These are phyloP conservation scores for Drosophila fuyamai DNA, from an alignment of 1,140 invertebrate genomes.

Conservation along the genomic window DNA sequence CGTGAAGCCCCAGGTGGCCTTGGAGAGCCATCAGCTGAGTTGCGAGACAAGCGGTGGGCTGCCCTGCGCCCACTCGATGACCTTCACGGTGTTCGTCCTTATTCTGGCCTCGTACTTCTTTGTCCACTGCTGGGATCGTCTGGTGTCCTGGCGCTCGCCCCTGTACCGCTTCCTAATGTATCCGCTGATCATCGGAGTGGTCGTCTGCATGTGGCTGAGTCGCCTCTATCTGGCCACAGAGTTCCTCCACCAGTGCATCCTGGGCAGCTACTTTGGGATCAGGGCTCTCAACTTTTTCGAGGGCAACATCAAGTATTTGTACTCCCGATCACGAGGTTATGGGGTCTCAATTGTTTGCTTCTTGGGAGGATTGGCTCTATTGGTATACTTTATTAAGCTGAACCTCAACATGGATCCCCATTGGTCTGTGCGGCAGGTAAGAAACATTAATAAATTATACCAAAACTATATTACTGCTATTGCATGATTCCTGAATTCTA, in stretches of 20 bases:
- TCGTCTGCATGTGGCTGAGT: constrained; percentile 64
- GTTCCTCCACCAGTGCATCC: constrained; percentile 76
- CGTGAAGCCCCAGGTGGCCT: constrained; percentile 26
- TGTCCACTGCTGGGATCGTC: constrained; percentile 22
- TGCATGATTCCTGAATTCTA: background rate
- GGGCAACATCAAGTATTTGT: constrained; percentile 21
- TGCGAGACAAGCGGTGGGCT: constrained; percentile 73
- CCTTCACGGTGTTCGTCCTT: constrained; percentile 49
- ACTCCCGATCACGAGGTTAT: constrained; percentile 2
- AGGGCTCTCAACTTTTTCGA: constrained; percentile 33
- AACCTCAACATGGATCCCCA: constrained; percentile 63
- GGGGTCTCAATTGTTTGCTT: constrained; percentile 26
- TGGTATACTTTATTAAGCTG: constrained; percentile 66
- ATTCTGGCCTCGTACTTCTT: constrained; percentile 32
- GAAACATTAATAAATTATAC: background rate
- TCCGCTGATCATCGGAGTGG: background rate
- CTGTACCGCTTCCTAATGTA: constrained; percentile 1
- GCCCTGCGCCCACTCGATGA: constrained; percentile 68
- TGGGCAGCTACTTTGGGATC: constrained; percentile 52
- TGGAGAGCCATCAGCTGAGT: constrained; percentile 53
- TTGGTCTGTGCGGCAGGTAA: constrained; percentile 77
- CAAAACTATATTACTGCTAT: background rate
- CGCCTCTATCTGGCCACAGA: constrained; percentile 72
- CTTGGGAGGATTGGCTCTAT: constrained; percentile 33
- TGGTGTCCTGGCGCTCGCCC: background rate